These are phyloP conservation scores for Ylistrum balloti DNA, from an alignment of 1,140 invertebrate genomes.

Conservation along the genomic window DNA sequence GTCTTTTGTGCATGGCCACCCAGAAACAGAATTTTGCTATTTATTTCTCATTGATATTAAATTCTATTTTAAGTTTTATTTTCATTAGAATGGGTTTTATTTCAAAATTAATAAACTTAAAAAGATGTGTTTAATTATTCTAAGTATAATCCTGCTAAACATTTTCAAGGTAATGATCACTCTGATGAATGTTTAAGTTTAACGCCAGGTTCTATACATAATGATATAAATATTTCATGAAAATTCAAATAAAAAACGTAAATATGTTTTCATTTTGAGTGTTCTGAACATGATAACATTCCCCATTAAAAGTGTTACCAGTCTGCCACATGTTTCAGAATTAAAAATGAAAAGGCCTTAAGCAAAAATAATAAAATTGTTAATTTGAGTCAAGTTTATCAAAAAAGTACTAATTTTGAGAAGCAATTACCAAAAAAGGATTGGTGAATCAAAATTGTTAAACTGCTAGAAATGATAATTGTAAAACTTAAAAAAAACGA, in stretches of 20 bases:
- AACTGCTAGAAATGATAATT: not conserved
- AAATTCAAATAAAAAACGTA: not conserved
- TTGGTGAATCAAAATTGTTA: not conserved
- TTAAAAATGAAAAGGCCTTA: not conserved
- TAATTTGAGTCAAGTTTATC: no score
- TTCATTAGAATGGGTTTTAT: not conserved
- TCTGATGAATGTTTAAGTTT: not conserved
- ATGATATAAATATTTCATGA: conserved; percentile 29
- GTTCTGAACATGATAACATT: conserved; percentile 6
- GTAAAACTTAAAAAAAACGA: no score
- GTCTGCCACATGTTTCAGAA: conserved; percentile 3
- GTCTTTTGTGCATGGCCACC: not conserved
- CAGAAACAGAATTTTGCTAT: not conserved
- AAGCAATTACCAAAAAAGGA: no score
- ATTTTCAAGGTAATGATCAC: not conserved
- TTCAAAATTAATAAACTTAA: not conserved
- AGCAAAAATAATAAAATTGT: not conserved
- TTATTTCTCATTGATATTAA: no score
- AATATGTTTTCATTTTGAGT: not conserved
- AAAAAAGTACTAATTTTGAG: no score
- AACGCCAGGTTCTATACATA: not conserved
- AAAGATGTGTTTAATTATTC: not conserved
- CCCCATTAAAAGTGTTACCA: not conserved
- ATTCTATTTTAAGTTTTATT: not conserved
- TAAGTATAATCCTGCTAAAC: not conserved